Conservation (phyloP, 2,113 vertebrate genomes). For the Sphaerodactylus townsendi region DNA sequence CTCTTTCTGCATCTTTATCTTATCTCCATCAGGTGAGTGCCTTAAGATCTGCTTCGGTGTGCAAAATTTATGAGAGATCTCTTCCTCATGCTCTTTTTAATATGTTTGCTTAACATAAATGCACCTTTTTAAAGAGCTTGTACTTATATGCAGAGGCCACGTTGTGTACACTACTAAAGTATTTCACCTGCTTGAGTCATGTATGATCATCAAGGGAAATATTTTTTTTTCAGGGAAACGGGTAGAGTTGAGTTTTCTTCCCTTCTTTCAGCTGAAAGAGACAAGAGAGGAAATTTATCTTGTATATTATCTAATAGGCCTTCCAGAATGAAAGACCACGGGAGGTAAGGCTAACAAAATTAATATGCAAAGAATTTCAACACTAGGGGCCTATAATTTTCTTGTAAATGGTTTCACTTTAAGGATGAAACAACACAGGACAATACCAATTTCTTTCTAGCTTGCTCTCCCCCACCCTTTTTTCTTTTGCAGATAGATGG, state of each 20-base stretch:
- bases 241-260: conserved; percentile 58
- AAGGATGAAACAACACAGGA: conserved; percentile 91
- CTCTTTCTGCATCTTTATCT: background rate
- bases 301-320: conserved; percentile 88
- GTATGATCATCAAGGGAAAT: conserved; percentile 60
- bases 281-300: conserved; percentile 79
- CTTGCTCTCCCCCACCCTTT: conserved; percentile 56
- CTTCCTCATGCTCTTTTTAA: conserved; percentile 4
- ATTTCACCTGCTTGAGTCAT: conserved; percentile 59
- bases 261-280: conserved; percentile 72
- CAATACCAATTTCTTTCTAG: conserved; percentile 84
- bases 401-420: conserved; percentile 93
- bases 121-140: conserved; percentile 45
- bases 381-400: conserved; percentile 97
- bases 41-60: background rate
- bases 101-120: conserved; percentile 48
- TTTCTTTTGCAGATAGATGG: conserved; percentile 81
- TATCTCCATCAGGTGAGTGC: conserved; percentile 7
- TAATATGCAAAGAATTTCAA: conserved; percentile 98
- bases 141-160: conserved; percentile 51
- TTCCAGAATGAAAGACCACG: conserved; percentile 87
- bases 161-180: conserved; percentile 56
- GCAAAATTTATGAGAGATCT: background rate
- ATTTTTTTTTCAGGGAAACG: conserved; percentile 75
- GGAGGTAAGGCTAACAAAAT: conserved; percentile 99